Evolutionary conservation across 35 echinoderm and acorn worm species (phyloP), one percentile per base, ranked within the genome.

Genomic region (Apostichopus parvimensis): DNA sequence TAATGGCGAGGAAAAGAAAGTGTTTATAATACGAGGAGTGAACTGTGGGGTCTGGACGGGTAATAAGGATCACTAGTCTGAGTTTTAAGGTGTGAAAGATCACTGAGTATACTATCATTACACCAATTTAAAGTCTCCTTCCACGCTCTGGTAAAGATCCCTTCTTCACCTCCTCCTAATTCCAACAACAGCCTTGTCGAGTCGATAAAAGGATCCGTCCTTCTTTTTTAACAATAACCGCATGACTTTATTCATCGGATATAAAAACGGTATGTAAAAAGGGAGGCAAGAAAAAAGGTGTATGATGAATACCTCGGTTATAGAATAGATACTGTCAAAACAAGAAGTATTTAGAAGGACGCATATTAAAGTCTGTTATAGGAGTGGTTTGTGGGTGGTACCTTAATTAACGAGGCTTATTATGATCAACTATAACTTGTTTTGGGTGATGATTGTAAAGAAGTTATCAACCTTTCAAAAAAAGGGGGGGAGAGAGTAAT

Each of bases 351-450:
- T 45, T 1, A 80, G 78, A 68, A 68, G 64, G 64, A 14, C 64
- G 11, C 5, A 26, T 53, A n/a, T n/a, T n/a, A 6, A 80, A 80
- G 6, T 80, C 13, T 80, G 22, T 12, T 25, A 45, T 25, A 45
- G 10, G 26, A 80, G 78, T 80, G 78, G 78, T 80, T 80, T 80
- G 78, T 26, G 78, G 78, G 78, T 80, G 78, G 78, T 80, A 80
- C 78, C 24, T 68, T 34, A 80, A 45, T 26, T 34, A 45, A 80
- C 24, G 11, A 80, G 78, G 78, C 53, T 80, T 24, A 80, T 80
- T 80, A 80, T 45, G 34, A 45, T 45, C 34, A 45, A 45, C 34
- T 45, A 45, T 45, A 45, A 45, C 34, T 45, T 45, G 34, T 45
- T 45, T 45, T 45, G 34, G 34, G 34, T 45, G 34, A 45, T 45